These are phyloP conservation scores for Scomberomorus guttatus DNA, from an alignment of 2,797 vertebrate genomes.

Conservation along the genomic window DNA sequence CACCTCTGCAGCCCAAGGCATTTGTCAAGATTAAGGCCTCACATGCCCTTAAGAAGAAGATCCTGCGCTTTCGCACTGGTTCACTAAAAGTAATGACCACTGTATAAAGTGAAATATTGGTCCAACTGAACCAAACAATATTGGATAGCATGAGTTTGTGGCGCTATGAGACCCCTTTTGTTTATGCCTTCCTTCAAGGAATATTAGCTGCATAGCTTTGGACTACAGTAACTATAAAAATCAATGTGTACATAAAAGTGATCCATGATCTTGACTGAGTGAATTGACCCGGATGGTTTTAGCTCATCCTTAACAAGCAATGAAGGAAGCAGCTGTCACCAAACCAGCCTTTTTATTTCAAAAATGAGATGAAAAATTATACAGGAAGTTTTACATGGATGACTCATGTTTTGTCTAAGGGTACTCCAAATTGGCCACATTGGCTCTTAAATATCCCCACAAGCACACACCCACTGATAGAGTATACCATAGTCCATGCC, in stretches of 20 bases:
- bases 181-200: conserved; percentile 9
- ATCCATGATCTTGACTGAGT: neutral
- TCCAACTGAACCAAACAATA: neutral
- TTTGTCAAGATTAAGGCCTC: conserved; percentile 95
- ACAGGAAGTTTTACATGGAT: conserved; percentile 1
- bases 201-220: neutral
- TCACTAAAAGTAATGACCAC: conserved; percentile 95
- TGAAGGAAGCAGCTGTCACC: conserved; percentile 24
- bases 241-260: conserved; percentile 15
- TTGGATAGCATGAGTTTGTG: neutral
- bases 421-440: conserved; percentile 27
- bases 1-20: conserved; percentile 85
- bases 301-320: conserved; percentile 13
- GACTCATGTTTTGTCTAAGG: conserved; percentile 10
- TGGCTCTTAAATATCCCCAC: conserved; percentile 8
- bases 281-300: neutral
- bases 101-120: conserved; percentile 78
- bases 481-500: neutral
- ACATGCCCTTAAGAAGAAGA: conserved; percentile 93
- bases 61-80: conserved; percentile 91
- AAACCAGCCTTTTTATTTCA: conserved; percentile 7
- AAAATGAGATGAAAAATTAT: neutral
- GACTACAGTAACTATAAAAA: conserved; percentile 10
- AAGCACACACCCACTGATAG: conserved; percentile 8
- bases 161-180: neutral